Evolutionary conservation across 2,113 vertebrate species (phyloP), one percentile per base, ranked within the genome.

Genomic region (Lamprologus lemairii): DNA sequence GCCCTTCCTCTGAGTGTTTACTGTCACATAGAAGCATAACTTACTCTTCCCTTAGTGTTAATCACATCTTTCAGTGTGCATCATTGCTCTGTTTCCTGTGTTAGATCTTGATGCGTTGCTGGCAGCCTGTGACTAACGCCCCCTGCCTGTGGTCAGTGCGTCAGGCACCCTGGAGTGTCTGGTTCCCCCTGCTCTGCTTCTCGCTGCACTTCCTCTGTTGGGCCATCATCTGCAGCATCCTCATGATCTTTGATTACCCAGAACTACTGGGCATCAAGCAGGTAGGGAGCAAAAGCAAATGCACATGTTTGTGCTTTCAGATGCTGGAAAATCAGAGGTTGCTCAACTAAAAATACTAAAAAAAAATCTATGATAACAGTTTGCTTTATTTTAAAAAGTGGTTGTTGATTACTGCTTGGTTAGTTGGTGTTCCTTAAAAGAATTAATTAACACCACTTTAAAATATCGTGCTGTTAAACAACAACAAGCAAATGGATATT

Each of bases 241-340:
- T 98, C 65, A 94, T 98, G 40, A 96, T 98, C 85, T 98, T 98
- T 9, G 98, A 98, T 92, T 98, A 97, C 53, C 95, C 97, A 0
- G 98, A 98, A 54, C 96, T 98, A 57, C 90, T 98, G 95, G 98
- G 98, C 49, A 93, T 98, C 89, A 98, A 98, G 88, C 98, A 98
- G 97, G 98, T 98, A 17, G 13, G 83, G 68, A 45, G 40, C 26
- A 47, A 35, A 2, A 4, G 3, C 7, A 42, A 10, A 37, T 21
- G 28, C 17, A 21, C 9, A 42, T 35, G 12, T 45, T 65, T 49
- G 49, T 47, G 28, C 19, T 68, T 65, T 68, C 9, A 51, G 31
- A 37, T 42, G 42, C 47, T 53, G 35, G 49, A 84, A 55, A 73
- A 57, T 42, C 16, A 40, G 14, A 58, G 53, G 12, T 37, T 80